Evolutionary conservation across 2,113 vertebrate species (phyloP).

Genomic region (Solea solea): DNA sequence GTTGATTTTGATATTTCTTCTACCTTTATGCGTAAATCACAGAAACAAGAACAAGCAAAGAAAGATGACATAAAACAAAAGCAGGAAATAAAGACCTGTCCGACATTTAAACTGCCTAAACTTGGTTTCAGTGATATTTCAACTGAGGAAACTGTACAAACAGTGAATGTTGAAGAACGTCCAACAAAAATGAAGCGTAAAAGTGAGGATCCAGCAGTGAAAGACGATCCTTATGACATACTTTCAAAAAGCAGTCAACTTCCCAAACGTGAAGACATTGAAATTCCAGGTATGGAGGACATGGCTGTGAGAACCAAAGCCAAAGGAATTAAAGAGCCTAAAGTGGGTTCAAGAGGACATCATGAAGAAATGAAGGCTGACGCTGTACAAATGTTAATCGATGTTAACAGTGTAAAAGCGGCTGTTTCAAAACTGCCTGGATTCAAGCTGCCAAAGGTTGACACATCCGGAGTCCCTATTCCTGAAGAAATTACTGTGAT

Average conservation of each 20-base stretch:
- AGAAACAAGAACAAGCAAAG: slow-evolving; percentile 59
- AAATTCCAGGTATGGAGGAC: slow-evolving; percentile 83
- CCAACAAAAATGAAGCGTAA: slow-evolving; percentile 9
- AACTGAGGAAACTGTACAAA: slow-evolving; percentile 52
- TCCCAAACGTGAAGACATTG: slow-evolving; percentile 83
- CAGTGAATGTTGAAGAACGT: slow-evolving; percentile 36
- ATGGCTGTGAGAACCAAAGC: slow-evolving; percentile 35
- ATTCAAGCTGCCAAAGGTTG: slow-evolving; percentile 79
- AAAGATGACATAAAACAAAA: slow-evolving; percentile 52
- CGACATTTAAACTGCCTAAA: slow-evolving; percentile 71
- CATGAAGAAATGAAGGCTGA: slow-evolving; percentile 52
- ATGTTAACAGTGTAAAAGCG: slow-evolving; percentile 80
- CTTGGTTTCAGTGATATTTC: slow-evolving; percentile 50
- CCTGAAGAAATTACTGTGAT: slow-evolving; percentile 80
- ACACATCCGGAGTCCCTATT: slow-evolving; percentile 73
- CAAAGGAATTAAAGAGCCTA: slow-evolving; percentile 59
- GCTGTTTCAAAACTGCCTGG: slow-evolving; percentile 80
- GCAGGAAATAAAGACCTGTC: slow-evolving; percentile 38
- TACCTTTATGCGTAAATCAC: slow-evolving; percentile 52
- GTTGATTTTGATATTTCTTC: slow-evolving; percentile 63
- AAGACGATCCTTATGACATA: slow-evolving; percentile 45
- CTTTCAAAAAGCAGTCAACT: slow-evolving; percentile 55
- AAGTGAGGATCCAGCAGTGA: slow-evolving; percentile 22
- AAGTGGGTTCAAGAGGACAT: slow-evolving; percentile 35
- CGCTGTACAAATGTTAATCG: slow-evolving; percentile 71